Evolutionary conservation across 2,888 invertebrate genomes (phyloP).

Genomic region (Lampropteryx suffumata): DNA sequence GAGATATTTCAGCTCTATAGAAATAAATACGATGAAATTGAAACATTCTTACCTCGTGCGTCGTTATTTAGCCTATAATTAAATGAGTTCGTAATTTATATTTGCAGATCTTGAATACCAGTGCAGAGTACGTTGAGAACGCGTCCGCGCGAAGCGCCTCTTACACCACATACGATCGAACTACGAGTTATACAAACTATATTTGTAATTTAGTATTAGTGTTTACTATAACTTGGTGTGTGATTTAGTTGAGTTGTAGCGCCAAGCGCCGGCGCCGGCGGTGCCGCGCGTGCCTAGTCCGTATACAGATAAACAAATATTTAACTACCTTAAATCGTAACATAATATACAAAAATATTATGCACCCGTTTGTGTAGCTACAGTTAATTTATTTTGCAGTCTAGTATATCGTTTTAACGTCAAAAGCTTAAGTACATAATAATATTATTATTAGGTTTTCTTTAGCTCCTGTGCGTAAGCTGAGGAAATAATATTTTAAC

Average conservation of each 20-base stretch:
- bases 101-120: conserved; percentile 74
- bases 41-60: not conserved
- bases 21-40: not conserved
- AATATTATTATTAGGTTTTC: conserved; percentile 61
- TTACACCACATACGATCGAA: conserved; percentile 62
- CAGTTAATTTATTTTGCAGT: conserved; percentile 77
- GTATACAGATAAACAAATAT: conserved; percentile 76
- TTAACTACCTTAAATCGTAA: conserved; percentile 76
- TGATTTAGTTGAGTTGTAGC: conserved; percentile 78
- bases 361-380: conserved; percentile 74
- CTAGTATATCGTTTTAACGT: conserved; percentile 61
- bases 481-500: conserved; percentile 51
- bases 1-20: not conserved
- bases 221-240: conserved; percentile 78
- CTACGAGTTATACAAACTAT: conserved; percentile 63
- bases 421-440: conserved; percentile 70
- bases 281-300: conserved; percentile 78
- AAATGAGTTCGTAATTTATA: conserved; percentile 38
- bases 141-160: conserved; percentile 63
- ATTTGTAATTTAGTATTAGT: conserved; percentile 77
- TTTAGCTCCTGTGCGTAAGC: conserved; percentile 68
- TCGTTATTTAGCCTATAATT: not conserved
- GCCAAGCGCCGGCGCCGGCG: conserved; percentile 70
- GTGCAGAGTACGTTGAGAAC: conserved; percentile 50
- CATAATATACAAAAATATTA: conserved; percentile 61